Evolutionary conservation across 1,140 invertebrate species (phyloP).

Genomic region (Drosophila ironensis): DNA sequence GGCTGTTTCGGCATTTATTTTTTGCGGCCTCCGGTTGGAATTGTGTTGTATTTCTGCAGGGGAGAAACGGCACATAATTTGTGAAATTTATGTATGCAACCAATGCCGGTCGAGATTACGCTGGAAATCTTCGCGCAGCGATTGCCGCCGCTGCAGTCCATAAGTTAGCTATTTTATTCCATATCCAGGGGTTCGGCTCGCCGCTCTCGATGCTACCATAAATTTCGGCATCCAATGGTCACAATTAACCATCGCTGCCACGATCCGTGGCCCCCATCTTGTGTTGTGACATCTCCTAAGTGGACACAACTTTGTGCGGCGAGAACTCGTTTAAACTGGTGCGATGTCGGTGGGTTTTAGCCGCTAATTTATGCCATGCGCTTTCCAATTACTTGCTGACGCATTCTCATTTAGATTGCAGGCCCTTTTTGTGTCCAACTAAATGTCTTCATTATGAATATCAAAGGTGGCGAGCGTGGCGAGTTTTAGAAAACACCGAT

Average conservation of each 20-base stretch:
- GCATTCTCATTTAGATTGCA: slow-evolving; percentile 43
- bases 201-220: slow-evolving; percentile 50
- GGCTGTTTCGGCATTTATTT: background rate
- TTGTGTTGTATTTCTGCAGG: slow-evolving; percentile 12
- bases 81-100: slow-evolving; percentile 59
- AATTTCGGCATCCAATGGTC: slow-evolving; percentile 52
- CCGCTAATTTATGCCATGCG: slow-evolving; percentile 48
- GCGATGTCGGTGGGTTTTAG: slow-evolving; percentile 20
- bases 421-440: slow-evolving; percentile 5
- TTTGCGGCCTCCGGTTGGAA: slow-evolving; percentile 36
- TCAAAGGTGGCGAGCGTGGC: background rate
- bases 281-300: slow-evolving; percentile 65
- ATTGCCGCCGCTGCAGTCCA: slow-evolving; percentile 32
- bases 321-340: slow-evolving; percentile 27
- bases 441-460: slow-evolving; percentile 46
- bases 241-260: slow-evolving; percentile 59
- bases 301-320: slow-evolving; percentile 35
- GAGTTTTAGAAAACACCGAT: background rate
- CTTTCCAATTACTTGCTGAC: slow-evolving; percentile 45
- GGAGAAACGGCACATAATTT: slow-evolving; percentile 58
- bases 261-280: slow-evolving; percentile 30
- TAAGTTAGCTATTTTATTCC: slow-evolving; percentile 62
- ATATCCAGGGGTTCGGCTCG: background rate
- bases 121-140: slow-evolving; percentile 31
- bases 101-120: slow-evolving; percentile 49